Base-by-base conservation (phyloP, 2,888 invertebrate species). In the Synergus japonicus region DNA sequence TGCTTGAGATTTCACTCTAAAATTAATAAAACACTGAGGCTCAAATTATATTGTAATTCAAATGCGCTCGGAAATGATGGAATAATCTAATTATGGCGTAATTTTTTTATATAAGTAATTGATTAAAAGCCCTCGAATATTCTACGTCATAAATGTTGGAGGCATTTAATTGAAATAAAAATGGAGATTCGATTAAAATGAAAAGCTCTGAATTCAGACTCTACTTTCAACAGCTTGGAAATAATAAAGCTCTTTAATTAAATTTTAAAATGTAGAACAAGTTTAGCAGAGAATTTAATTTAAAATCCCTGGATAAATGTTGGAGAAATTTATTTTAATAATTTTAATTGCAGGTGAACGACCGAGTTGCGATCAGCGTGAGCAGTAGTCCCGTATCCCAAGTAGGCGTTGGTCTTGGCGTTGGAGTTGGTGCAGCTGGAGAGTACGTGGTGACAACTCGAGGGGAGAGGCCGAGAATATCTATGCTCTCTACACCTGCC, bases 401-500 rank as follows among this genome's bases (percentile, higher is more conserved):
- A 82, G 89, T 91, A 65, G 86, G 90, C 81, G 88, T 89, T 60
- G 89, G 86, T 54, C 87, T 86, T 80, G 86, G 88, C 54, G 88
- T 87, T 77, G 86, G 89, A 81, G 85, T 89, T 83, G 82, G 88
- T 80, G 84, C 85, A 77, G 87, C 87, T 86, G 87, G 87, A 77
- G 89, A 90, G 80, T 89, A 89, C 81, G 87, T 90, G 83, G 87
- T 88, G 18, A 88, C 90, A 76, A 91, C 92, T 81, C 90, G 91
- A 67, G 89, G 88, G 60, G 91, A 91, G 78, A 93, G 94, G 84
- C 94, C 93, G 90, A 93, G 95, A 91, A 95, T 96, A 93, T 96
- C 96, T 79, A 93, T 96, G 91, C 94, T 96, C 90, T 95, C 95
- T 85, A 79, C 86, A 37, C 93, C 94, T 86, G 94, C 94, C 77